Base-by-base conservation (phyloP, 53 echinoderm and acorn worm genomes). In the Henricia sp. region DNA sequence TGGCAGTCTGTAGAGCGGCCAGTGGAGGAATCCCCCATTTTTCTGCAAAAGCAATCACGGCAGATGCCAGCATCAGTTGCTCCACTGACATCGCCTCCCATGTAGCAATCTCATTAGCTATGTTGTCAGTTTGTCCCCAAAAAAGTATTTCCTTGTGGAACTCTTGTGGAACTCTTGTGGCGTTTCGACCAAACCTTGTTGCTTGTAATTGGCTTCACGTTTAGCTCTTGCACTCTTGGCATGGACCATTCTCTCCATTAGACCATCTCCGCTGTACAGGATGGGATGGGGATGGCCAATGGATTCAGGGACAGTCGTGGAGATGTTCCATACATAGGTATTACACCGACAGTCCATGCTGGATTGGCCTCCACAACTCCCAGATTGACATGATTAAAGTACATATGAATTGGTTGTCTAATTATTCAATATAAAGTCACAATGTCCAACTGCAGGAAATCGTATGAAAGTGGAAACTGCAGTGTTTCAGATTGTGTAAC, bases 171-270 rank as follows among this genome's bases (percentile, higher is more conserved):
- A n/a, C 37, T 68, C 68, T 17, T 68, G 68, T 5, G 68, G 68
- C 13, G 37, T 37, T 41, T 68, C 68, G 6, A 68, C 39, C 6
- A 25, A 41, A 37, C 68, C 68, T 38, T 68, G 68, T 40, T 36
- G 68, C 2, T 67, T 38, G 39, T 13, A 39, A n/a, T 68, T 41
- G 0, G 37, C 25, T 68, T 68, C 42, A 0, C 68, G 23, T 1
- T 68, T 68, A 1, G 37, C 37, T 41, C 68, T 68, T 17, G 68
- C 68, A 8, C 42, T 68, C 35, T 68, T 68, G 17, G 68, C 68
- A 68, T 68, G 42, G 1, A 68, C 68, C 68, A 68, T 68, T 19
- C 68, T 17, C 68, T 68, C 41, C 19, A 68, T 68, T 0, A 41
- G 39, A 2, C 68, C 68, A 25, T 66, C 66, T 33, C 66, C 66